Percentiles rank a stretch among this genome's conserved stretches.
These are phyloP conservation scores for Scarus forsteni DNA, from an alignment of 2,797 vertebrate species.

Conservation along the genomic window DNA sequence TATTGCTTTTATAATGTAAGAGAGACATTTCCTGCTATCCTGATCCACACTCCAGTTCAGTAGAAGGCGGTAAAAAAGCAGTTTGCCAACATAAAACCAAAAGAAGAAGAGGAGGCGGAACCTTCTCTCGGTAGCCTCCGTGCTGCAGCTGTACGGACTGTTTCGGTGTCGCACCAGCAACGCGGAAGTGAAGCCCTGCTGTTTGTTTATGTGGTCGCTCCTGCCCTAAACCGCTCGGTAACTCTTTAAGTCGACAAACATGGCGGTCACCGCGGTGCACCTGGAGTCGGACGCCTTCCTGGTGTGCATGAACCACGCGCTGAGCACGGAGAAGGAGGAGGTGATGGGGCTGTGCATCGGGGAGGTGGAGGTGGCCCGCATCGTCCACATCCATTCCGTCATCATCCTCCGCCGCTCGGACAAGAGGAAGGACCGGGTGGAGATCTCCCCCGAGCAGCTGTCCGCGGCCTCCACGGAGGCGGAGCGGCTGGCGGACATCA, in stretches of 20 bases:
- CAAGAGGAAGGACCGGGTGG: constrained; percentile 97
- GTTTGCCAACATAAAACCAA: background rate
- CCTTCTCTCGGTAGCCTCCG: background rate
- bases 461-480: constrained; percentile 96
- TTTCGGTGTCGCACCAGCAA: constrained; percentile 3
- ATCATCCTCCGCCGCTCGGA: constrained; percentile 97
- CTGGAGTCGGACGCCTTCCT: constrained; percentile 94
- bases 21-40: too few relatives aligned
- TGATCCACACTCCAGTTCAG: too few relatives aligned
- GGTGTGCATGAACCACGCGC: constrained; percentile 94
- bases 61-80: too few relatives aligned
- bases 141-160: background rate
- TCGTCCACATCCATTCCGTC: constrained; percentile 96
- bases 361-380: constrained; percentile 86
- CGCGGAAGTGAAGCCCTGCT: constrained; percentile 34
- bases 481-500: constrained; percentile 91
- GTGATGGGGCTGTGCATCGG: constrained; percentile 90
- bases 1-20: too few relatives aligned
- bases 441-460: constrained; percentile 97
- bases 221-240: rapidly evolving
- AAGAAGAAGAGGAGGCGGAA: background rate
- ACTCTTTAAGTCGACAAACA: rapidly evolving
- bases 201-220: constrained; percentile 24
- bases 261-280: constrained; percentile 80
- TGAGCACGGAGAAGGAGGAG: constrained; percentile 97